A percentile compares a stretch with the other conserved stretches of the same genome.
Evolutionary conservation across 2,113 vertebrate species (phyloP).

Genomic region (Lamprologus callipterus): DNA sequence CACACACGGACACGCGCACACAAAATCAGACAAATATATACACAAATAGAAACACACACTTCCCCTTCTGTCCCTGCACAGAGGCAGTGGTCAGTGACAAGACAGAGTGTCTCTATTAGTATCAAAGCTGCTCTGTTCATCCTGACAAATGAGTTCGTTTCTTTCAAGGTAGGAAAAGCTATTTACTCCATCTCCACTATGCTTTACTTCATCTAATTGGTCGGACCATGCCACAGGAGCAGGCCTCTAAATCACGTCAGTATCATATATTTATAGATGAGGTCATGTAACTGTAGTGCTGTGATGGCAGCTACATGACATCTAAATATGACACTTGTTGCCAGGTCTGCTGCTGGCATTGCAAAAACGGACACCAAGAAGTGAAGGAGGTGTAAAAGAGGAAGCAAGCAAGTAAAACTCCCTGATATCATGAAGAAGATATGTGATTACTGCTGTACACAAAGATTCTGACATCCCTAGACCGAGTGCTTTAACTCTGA

Average conservation of each 20-base stretch:
- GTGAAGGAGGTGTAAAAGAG: neutral
- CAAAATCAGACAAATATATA: neutral
- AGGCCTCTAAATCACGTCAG: constrained; percentile 24
- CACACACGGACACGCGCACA: neutral
- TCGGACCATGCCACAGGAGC: neutral
- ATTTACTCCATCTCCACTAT: constrained; percentile 8
- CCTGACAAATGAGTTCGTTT: constrained; percentile 9
- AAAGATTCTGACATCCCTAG: neutral
- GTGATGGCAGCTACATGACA: constrained; percentile 1
- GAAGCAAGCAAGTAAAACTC: neutral
- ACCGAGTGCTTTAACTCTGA: neutral
- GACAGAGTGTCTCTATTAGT: constrained; percentile 41
- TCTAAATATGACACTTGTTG: constrained; percentile 37
- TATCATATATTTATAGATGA: constrained; percentile 45
- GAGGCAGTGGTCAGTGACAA: constrained; percentile 26
- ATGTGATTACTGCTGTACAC: neutral
- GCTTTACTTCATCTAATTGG: constrained; percentile 39
- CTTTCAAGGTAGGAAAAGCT: constrained; percentile 1
- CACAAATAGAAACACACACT: neutral
- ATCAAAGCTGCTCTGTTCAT: constrained; percentile 30
- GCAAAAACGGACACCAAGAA: neutral
- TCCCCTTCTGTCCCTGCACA: neutral
- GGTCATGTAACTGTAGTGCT: constrained; percentile 15
- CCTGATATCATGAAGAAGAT: neutral
- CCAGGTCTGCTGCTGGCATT: neutral